These are phyloP conservation scores for Macrostomum cliftonense DNA, from an alignment of 2,888 invertebrate genomes.

Conservation along the genomic window DNA sequence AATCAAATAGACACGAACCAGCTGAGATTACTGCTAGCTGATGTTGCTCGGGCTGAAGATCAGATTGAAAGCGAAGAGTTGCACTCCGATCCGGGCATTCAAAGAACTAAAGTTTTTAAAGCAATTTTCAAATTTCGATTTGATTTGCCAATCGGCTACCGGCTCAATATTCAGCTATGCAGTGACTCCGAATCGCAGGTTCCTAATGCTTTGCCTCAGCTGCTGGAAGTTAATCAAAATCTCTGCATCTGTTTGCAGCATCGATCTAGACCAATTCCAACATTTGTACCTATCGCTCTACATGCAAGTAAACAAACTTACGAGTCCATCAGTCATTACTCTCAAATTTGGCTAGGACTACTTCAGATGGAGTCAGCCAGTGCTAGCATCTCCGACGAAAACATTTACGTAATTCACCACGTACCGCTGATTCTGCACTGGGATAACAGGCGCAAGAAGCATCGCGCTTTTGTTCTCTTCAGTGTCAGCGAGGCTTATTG, in stretches of 20 bases:
- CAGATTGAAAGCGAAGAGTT: too few species aligned
- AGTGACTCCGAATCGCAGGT: slow-evolving; percentile 17
- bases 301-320: slow-evolving; percentile 13
- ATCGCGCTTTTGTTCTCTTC: slow-evolving; percentile 11
- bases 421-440: slow-evolving; percentile 20
- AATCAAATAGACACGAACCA: too few species aligned
- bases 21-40: too few species aligned
- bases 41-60: too few species aligned
- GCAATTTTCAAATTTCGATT: too few species aligned
- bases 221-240: slow-evolving; percentile 20
- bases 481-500: slow-evolving; percentile 19
- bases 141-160: slow-evolving; percentile 5
- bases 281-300: slow-evolving; percentile 15
- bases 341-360: slow-evolving; percentile 20
- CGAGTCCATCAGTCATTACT: slow-evolving; percentile 17
- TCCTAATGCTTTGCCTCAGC: slow-evolving; percentile 21
- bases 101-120: too few species aligned
- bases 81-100: too few species aligned
- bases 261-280: slow-evolving; percentile 16
- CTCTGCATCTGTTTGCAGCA: slow-evolving; percentile 28
- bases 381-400: slow-evolving; percentile 16
- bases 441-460: background rate
- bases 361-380: slow-evolving; percentile 21
- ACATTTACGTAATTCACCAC: slow-evolving; percentile 20
- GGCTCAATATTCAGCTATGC: slow-evolving; percentile 21